These are phyloP conservation scores for Uromys caudimaculatus DNA, from an alignment of 2,797 vertebrate genomes.

Conservation along the genomic window DNA sequence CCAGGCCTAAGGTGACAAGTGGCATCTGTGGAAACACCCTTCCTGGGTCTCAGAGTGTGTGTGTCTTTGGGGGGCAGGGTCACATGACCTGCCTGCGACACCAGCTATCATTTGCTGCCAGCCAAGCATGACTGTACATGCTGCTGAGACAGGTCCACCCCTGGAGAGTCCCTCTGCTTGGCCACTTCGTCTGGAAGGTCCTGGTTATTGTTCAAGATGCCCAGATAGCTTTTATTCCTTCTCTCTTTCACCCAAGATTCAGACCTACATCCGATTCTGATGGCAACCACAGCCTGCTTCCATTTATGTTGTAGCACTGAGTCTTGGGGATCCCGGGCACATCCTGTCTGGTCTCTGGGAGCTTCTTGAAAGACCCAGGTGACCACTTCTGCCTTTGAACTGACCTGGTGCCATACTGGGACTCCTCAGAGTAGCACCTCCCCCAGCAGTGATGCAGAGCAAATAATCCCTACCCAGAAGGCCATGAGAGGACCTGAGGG, in stretches of 20 bases:
- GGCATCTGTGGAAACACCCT: not conserved
- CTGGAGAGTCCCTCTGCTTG: not conserved
- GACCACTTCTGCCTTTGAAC: not conserved
- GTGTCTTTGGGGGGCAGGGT: not conserved
- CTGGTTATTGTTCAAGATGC: not conserved
- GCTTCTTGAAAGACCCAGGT: not conserved
- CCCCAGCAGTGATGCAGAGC: not conserved
- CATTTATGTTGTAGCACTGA: rapidly evolving
- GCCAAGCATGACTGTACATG: not conserved
- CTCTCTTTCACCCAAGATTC: not conserved
- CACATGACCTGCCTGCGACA: too few relatives aligned
- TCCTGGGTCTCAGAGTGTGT: not conserved
- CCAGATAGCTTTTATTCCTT: not conserved
- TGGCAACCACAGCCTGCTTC: not conserved
- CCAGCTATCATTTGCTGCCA: not conserved
- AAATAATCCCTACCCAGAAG: not conserved
- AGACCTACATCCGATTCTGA: not conserved
- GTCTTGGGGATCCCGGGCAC: not conserved
- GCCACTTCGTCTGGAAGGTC: not conserved
- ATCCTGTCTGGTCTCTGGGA: not conserved
- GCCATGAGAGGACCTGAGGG: too few relatives aligned
- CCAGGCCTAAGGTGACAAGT: not conserved
- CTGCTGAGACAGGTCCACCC: not conserved
- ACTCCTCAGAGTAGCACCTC: not conserved
- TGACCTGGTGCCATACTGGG: not conserved